phyloP scores from a whole-genome alignment of 2,113 vertebrate genomes.

The Australoheros scitulus region DNA sequence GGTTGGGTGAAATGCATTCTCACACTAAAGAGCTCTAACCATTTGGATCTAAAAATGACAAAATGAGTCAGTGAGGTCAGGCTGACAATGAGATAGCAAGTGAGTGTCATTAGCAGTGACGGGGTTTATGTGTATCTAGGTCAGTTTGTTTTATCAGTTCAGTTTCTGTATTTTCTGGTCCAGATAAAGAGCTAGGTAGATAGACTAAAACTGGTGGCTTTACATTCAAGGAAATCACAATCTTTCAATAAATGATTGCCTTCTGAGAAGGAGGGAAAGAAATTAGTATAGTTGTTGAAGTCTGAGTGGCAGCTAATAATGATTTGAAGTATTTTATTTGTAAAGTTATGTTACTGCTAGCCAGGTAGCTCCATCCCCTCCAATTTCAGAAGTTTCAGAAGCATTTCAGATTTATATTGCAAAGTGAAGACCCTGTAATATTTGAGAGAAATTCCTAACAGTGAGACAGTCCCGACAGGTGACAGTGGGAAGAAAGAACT shows the following conservation, averaged over 20 bases:
- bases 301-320: background rate
- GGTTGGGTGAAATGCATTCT: background rate
- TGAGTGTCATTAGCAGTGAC: constrained; percentile 1
- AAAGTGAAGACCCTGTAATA: background rate
- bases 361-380: background rate
- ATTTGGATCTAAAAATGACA: constrained; percentile 14
- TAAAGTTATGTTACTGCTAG: background rate
- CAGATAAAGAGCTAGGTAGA: constrained; percentile 11
- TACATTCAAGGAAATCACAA: constrained; percentile 1
- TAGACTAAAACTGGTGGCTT: constrained; percentile 29
- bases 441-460: background rate
- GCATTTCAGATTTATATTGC: background rate
- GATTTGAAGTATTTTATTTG: background rate
- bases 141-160: constrained; percentile 58
- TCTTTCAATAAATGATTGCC: constrained; percentile 11
- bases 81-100: background rate
- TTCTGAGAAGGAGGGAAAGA: background rate
- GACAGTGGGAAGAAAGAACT: background rate
- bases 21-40: background rate
- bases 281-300: background rate
- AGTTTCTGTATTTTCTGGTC: constrained; percentile 41
- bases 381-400: background rate
- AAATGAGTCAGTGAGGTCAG: constrained; percentile 28
- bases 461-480: background rate
- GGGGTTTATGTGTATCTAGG: constrained; percentile 44